These are phyloP conservation scores for Aradophagus sp. DNA, from an alignment of 1,140 invertebrate genomes.

Conservation along the genomic window DNA sequence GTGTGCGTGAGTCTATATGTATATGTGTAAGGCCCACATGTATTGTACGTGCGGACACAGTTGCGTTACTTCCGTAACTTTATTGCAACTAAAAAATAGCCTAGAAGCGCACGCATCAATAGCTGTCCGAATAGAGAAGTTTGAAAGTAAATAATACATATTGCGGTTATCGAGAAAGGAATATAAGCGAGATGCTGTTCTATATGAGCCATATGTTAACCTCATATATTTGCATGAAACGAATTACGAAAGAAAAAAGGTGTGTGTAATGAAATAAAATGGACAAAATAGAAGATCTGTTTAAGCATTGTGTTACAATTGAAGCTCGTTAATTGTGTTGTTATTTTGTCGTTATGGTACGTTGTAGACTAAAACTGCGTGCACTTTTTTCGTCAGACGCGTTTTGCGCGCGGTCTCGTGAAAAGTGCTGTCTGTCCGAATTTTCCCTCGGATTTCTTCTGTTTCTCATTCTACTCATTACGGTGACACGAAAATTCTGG, in stretches of 20 bases:
- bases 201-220: slow-evolving; percentile 42
- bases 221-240: slow-evolving; percentile 25
- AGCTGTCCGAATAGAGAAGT: slow-evolving; percentile 43
- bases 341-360: slow-evolving; percentile 41
- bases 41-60: slow-evolving; percentile 57
- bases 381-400: slow-evolving; percentile 51
- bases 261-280: no score
- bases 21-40: slow-evolving; percentile 53
- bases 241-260: slow-evolving; percentile 17
- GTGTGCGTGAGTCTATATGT: slow-evolving; percentile 60
- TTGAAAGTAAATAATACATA: slow-evolving; percentile 44
- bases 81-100: slow-evolving; percentile 56
- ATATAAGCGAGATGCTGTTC: slow-evolving; percentile 52
- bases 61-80: slow-evolving; percentile 47
- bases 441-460: no score
- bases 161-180: slow-evolving; percentile 51
- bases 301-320: slow-evolving; percentile 33
- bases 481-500: no score
- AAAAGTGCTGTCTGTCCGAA: slow-evolving; percentile 48
- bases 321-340: slow-evolving; percentile 48
- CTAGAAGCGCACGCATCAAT: slow-evolving; percentile 57
- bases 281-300: slow-evolving; percentile 8
- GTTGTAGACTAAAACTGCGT: slow-evolving; percentile 45
- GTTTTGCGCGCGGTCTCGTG: slow-evolving; percentile 20
- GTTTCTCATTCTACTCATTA: no score